Evolutionary conservation across 2,113 vertebrate genomes (phyloP), one percentile per base, ranked within the genome.

Genomic region (Gyps fulvus): DNA sequence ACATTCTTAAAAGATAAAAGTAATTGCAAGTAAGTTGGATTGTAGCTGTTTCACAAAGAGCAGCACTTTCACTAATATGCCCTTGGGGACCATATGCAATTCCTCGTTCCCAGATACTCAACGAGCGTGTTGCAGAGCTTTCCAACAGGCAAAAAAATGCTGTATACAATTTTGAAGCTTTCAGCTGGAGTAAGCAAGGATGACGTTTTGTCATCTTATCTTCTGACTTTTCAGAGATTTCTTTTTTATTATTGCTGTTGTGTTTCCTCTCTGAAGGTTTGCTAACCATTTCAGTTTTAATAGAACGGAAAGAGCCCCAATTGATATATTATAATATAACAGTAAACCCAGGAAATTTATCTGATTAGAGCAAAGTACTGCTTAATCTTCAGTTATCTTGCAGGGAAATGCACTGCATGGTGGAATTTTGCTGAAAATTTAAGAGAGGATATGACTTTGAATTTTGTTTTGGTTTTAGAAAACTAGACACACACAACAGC

Each of bases 1-100:
- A 63, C 78, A 55, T 92, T 92, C 83, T 97, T 76, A 83, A 88
- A 92, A 89, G 91, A 81, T 93, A 83, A 89, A 92, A 95, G 94
- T 59, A 62, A 70, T 40, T 82, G 74, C 71, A 69, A 96, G 50
- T 63, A 59, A 31, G 26, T 45, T 67, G 76, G 50, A 74, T 59
- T 54, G 54, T 92, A 90, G 77, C 89, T 78, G 43, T 36, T 32
- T 65, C 89, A 65, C 93, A 86, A 84, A 94, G 67, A 95, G 63
- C 83, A 82, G 59, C 23, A 50, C 76, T 95, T 95, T 95, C 95
- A 47, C 92, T 40, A 36, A 80, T 29, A 57, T 6, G 78, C 82
- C 94, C 95, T 80, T 49, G 63, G 96, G 96, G 96, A 92, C 81
- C 1, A 5, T 36, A 50, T 69, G 62, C 42, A 61, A 36, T 93